A percentile compares a stretch with the other conserved stretches of the same genome.
These are phyloP conservation scores for Prenolepis imparis DNA, from an alignment of 2,888 invertebrate species.

Conservation along the genomic window DNA sequence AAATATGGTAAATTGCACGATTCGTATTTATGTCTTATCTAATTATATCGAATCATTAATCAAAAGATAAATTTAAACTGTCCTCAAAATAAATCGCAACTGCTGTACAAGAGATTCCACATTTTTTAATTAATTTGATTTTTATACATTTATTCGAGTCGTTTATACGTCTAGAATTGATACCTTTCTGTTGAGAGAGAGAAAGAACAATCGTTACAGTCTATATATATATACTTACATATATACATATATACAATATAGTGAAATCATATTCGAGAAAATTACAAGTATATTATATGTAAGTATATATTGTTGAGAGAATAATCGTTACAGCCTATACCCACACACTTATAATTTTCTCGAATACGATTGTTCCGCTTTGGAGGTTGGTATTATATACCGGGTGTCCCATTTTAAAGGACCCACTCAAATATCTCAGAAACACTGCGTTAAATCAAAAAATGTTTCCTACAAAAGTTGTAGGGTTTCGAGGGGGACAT, in stretches of 20 bases:
- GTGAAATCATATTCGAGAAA: no score
- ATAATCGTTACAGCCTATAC: no score
- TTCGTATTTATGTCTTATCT: no score
- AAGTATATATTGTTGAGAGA: no score
- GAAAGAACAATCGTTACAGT: neutral
- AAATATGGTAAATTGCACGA: neutral
- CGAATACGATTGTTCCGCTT: neutral
- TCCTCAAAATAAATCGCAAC: neutral
- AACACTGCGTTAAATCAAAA: no score
- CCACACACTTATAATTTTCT: neutral
- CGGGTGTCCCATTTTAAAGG: no score
- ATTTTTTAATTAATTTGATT: neutral
- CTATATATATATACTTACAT: neutral
- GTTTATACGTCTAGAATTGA: neutral
- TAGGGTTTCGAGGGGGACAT: no score
- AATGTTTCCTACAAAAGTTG: no score
- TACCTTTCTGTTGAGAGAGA: neutral
- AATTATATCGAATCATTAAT: neutral
- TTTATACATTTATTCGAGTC: neutral
- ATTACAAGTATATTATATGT: no score
- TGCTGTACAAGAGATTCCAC: neutral
- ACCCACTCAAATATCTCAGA: no score
- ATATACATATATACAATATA: no score
- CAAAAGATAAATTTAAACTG: neutral
- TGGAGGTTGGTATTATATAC: neutral